Evolutionary conservation across 2,797 vertebrate genomes (phyloP).

Genomic region (Meriones psammophilus): DNA sequence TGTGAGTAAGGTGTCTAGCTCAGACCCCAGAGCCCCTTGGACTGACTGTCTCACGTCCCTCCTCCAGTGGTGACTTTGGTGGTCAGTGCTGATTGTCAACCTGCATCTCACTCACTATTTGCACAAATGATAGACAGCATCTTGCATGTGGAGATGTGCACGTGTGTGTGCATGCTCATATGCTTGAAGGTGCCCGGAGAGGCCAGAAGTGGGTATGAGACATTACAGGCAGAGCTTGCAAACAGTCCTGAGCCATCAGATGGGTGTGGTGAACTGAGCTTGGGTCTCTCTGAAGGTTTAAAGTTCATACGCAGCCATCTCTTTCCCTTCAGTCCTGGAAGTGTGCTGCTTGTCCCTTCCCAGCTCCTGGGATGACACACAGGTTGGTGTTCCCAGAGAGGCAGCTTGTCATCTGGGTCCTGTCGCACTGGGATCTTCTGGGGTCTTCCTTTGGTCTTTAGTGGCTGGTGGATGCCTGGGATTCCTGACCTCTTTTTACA

Average conservation of each 20-base stretch:
- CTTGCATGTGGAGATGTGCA: not conserved
- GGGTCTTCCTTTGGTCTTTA: not conserved
- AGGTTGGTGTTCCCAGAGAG: not conserved
- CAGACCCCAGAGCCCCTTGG: not conserved
- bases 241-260: not conserved
- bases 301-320: too few relatives aligned
- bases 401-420: not conserved
- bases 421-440: not conserved
- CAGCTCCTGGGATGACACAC: not conserved
- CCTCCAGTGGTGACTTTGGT: not conserved
- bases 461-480: not conserved
- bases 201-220: not conserved
- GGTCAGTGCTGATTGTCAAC: not conserved
- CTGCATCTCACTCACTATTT: not conserved
- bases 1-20: not conserved
- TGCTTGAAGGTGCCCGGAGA: not conserved
- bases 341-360: not conserved
- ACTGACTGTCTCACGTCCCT: not conserved
- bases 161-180: not conserved
- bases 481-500: not conserved
- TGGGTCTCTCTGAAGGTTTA: not conserved
- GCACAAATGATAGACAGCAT: not conserved
- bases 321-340: not conserved
- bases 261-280: not conserved
- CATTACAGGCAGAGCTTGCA: not conserved